Conservation (phyloP, 2,797 vertebrate species). For the Urocyon cinereoargenteus region DNA sequence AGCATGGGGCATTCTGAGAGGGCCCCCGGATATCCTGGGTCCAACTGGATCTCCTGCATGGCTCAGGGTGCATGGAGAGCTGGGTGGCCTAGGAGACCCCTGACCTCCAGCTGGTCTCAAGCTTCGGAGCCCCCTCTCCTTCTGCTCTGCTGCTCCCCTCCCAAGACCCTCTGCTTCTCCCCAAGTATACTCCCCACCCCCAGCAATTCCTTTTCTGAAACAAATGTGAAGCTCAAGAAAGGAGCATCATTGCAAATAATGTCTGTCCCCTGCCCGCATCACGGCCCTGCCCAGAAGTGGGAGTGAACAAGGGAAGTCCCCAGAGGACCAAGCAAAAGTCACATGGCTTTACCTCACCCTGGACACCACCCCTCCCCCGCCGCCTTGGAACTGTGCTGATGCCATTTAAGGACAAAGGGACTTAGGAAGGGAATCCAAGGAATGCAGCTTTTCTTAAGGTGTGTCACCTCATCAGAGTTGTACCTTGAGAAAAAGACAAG, state of each 20-base stretch:
- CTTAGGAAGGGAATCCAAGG: not conserved
- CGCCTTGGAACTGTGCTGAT: not conserved
- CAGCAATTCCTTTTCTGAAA: not conserved
- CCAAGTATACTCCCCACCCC: not conserved
- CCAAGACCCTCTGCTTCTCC: not conserved
- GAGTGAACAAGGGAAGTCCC: not conserved
- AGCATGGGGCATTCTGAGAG: not conserved
- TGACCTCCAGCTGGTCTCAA: not conserved
- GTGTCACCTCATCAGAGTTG: not conserved
- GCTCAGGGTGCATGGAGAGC: not conserved
- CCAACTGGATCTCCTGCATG: not conserved
- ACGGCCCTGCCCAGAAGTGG: not conserved
- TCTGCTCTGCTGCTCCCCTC: not conserved
- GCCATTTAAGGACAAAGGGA: not conserved
- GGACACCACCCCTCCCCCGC: too few species aligned
- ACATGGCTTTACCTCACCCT: not conserved
- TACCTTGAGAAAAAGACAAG: not conserved
- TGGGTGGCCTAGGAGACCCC: not conserved
- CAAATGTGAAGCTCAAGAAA: not conserved
- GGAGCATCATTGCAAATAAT: not conserved
- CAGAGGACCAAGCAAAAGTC: not conserved
- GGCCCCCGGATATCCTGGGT: not conserved
- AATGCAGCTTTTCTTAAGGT: not conserved
- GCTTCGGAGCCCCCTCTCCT: not conserved
- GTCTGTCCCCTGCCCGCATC: not conserved